phyloP scores from a whole-genome alignment of 1,140 invertebrate species.

The Phortica variegata region DNA sequence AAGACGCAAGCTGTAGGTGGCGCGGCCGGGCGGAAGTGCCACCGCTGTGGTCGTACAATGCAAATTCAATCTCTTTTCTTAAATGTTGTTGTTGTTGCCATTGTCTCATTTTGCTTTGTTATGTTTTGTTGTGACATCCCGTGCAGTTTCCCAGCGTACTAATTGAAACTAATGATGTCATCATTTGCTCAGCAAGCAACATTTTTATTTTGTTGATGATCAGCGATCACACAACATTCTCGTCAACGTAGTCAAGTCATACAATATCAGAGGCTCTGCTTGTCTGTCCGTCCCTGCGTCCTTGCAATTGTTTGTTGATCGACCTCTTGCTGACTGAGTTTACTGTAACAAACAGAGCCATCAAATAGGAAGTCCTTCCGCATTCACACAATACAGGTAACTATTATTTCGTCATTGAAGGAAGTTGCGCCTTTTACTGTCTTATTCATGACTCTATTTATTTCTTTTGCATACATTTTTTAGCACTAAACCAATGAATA shows the following conservation, averaged over 20 bases:
- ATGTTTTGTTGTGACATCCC: too few species aligned
- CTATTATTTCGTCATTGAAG: too few species aligned
- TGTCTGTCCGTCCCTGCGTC: conserved; percentile 1
- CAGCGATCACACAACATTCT: too few species aligned
- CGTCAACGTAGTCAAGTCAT: conserved; percentile 18
- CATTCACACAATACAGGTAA: conserved; percentile 12
- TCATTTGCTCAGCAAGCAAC: conserved; percentile 49
- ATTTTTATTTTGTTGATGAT: too few species aligned
- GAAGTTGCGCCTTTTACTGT: too few species aligned
- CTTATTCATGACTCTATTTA: not conserved
- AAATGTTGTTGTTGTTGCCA: not conserved
- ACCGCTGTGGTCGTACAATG: conserved; percentile 5
- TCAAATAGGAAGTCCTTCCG: conserved; percentile 32
- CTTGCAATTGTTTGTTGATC: not conserved
- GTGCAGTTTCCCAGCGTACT: conserved; percentile 36
- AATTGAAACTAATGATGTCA: conserved; percentile 53
- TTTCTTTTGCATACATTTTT: conserved; percentile 13
- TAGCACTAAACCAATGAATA: too few species aligned
- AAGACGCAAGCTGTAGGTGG: conserved; percentile 40
- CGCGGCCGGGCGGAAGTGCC: conserved; percentile 35
- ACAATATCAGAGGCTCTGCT: not conserved
- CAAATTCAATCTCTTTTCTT: conserved; percentile 19
- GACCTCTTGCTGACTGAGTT: too few species aligned
- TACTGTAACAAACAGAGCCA: too few species aligned
- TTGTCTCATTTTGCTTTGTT: too few species aligned